Evolutionary conservation across 2,888 invertebrate genomes (phyloP), one percentile per base, ranked within the genome.

Genomic region (Acanthoscelides obtectus): DNA sequence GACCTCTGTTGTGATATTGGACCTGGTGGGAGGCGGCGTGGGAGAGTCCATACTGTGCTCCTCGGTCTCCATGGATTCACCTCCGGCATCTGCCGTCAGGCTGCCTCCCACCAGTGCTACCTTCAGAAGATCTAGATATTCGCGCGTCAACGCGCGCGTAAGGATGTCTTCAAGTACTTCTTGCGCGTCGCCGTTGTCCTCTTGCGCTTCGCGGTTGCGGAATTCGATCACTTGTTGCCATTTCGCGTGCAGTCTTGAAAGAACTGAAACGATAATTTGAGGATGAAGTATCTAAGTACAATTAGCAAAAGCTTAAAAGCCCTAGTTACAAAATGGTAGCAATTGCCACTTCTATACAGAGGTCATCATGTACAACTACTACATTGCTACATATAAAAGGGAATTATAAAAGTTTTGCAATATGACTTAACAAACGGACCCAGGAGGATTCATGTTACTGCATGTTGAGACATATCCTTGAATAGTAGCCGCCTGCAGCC

Each of bases 111-210:
- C 92, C 3, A 95, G 84, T 0, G 91, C 92, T 22, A 92, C 90
- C 86, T 90, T 85, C 0, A 97, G 84, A 0, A 97, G 90, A 78
- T 96, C 96, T 22, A 97, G 86, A 82, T 97, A 95, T 84, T 97
- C 97, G 73, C 96, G 89, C 0, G 96, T 95, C 71, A 97, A 86
- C 72, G 94, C 93, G 72, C 96, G 88, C 74, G 95, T 94, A 69
- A 97, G 87, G 87, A 95, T 94, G 80, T 95, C 95, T 80, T 95
- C 94, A 0, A 95, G 87, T 0, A 95, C 93, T 83, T 95, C 95
- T 82, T 94, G 94, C 0, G 93, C 90, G 81, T 94, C 93, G 70
- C 92, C 91, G 76, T 94, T 93, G 77, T 93, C 93, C 76, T 92
- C 93, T 17, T 93, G 87, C 70, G 91, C 91, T 25, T 94, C 93